Base-by-base conservation (phyloP, 2,113 vertebrate genomes). In the Cromileptes altivelis region DNA sequence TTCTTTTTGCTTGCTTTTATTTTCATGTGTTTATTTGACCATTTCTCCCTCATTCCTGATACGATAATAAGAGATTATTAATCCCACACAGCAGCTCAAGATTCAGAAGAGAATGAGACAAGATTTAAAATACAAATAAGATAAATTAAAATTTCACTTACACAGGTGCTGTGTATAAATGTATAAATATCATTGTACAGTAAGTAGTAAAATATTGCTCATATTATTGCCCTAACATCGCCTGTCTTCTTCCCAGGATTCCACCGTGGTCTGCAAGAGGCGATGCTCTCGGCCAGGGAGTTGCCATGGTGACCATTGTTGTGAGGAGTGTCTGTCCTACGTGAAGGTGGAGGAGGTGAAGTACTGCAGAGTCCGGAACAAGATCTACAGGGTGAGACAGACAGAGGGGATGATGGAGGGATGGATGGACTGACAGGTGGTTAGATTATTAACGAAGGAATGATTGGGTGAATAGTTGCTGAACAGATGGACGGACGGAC, bases 301-400 rank as follows among this genome's bases (percentile, higher is more conserved):
- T 87, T 99, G 98, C 67, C 84, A 89, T 3, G 95, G 83, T 45
- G 89, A 81, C 37, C 82, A 91, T 72, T 99, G 97, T 82, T 99
- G 98, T 76, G 96, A 97, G 4, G 96, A 97, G 18, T 99, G 98
- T 81, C 91, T 98, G 74, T 97, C 97, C 0, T 96, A 94, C 4
- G 86, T 97, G 49, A 93, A 96, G 61, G 92, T 94, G 4, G 96
- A 98, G n/a, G 96, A 99, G 13, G 82, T 96, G 81, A 97, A 96
- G 91, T 95, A 98, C 92, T 99, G 98, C 96, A 97, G 97, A 70
- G 96, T 96, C 70, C 96, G 97, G 69, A 98, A 94, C 95, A 99
- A 98, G 89, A 91, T 98, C 83, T 99, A 99, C 91, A 97, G 96
- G 97, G 98, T 99, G 95, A 94, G 95, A 64, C 8, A 11, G 45